These are phyloP conservation scores for Podabrus alpinus DNA, from an alignment of 2,888 invertebrate species.

Conservation along the genomic window DNA sequence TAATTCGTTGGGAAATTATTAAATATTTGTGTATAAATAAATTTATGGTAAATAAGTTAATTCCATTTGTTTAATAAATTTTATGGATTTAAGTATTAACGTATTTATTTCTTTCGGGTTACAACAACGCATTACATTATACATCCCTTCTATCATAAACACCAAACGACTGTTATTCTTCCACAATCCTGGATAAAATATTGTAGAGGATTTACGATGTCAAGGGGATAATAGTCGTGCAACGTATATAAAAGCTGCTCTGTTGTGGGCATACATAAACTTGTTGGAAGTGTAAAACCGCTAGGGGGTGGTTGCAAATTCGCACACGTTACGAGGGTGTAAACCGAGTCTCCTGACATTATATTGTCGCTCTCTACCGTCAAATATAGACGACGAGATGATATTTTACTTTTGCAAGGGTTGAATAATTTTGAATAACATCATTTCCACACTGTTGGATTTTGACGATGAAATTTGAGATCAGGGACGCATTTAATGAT, in stretches of 20 bases:
- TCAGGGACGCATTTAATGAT: not conserved
- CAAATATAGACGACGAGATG: constrained; percentile 19
- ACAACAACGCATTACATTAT: not conserved
- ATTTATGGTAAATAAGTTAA: not conserved
- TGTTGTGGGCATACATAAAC: constrained; percentile 27
- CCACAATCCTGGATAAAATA: constrained; percentile 19
- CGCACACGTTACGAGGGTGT: constrained; percentile 27
- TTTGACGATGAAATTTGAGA: not conserved
- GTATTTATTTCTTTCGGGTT: not conserved
- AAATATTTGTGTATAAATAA: not conserved
- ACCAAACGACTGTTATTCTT: constrained; percentile 18
- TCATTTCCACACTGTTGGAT: constrained; percentile 5
- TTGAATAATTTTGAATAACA: constrained; percentile 19
- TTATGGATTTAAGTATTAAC: not conserved
- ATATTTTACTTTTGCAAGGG: constrained; percentile 11
- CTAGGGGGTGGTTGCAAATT: constrained; percentile 31
- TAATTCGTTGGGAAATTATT: not conserved
- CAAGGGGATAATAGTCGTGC: constrained; percentile 23
- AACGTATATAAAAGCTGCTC: constrained; percentile 27
- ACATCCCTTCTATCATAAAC: not conserved
- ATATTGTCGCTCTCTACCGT: constrained; percentile 19
- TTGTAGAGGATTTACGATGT: constrained; percentile 21
- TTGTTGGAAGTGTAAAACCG: constrained; percentile 30
- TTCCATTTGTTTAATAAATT: not conserved
- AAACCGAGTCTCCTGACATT: constrained; percentile 28